Conservation (phyloP, 2,113 vertebrate species). For the Tyto alba region DNA sequence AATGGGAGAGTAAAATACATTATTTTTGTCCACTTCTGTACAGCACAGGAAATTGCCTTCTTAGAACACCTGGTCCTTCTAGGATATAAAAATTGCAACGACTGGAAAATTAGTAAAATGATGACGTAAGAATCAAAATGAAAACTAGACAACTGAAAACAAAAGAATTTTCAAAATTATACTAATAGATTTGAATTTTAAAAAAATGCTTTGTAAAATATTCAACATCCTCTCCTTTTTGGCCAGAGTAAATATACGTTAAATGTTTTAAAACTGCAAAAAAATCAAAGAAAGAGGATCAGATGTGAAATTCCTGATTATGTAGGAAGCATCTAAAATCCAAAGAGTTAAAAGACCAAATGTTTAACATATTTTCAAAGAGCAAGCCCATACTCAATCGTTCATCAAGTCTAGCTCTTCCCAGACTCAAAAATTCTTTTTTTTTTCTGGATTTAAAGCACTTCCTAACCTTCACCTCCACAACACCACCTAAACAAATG, state of each 20-base stretch:
- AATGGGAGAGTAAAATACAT: background rate
- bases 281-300: background rate
- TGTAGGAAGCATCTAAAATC: background rate
- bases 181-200: background rate
- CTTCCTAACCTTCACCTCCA: background rate
- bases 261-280: background rate
- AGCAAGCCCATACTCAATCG: accelerated
- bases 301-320: background rate
- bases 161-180: background rate
- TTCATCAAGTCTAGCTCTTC: background rate
- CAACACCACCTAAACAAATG: background rate
- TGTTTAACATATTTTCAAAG: background rate
- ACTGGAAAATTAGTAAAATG: background rate
- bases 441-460: background rate
- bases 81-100: background rate
- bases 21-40: background rate
- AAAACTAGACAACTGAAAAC: background rate
- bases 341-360: background rate
- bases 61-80: background rate
- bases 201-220: background rate
- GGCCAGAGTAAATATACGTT: background rate
- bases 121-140: background rate
- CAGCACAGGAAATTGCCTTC: background rate
- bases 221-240: background rate
- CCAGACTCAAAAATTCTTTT: background rate